Evolutionary conservation across 64 coral and sea anemone species (phyloP), one percentile per base, ranked within the genome.

Genomic region (Stylophora pistillata): DNA sequence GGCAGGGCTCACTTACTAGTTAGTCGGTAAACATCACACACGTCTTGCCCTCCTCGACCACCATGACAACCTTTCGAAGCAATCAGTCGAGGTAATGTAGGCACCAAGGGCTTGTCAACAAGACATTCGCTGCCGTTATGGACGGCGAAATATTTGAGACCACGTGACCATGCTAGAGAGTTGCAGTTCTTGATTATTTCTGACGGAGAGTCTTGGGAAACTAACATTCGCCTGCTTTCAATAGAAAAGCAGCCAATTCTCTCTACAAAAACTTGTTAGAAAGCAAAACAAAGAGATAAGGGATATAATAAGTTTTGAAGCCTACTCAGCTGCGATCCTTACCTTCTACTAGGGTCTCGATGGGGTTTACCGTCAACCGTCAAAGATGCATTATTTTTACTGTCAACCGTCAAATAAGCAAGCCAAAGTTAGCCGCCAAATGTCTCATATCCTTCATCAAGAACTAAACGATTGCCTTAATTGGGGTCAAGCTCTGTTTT

Each of bases 21-120:
- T 54, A 79, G 58, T n/a, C 26, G 54, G 16, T 79, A 79, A 58
- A 79, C 55, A 29, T 79, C 77, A 59, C 26, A 58, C 12, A 56
- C 77, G 2, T 79, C 58, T 58, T 55, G 54, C 13, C 77, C 77
- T 79, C 77, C 77, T 17, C 77, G 20, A 30, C 77, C 77, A 27
- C 77, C 55, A 12, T 31, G 15, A 55, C 77, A 79, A 16, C 56
- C 28, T 58, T 58, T 26, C 7, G 77, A 79, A 29, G 1, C 26
- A 13, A 30, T 59, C 13, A 79, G 12, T 26, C 10, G 55, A 31
- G 54, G 21, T 30, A 79, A 1, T 58, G 30, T 58, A 3, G 77
- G 16, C 2, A 15, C 57, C 0, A 79, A 2, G 30, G 31, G 27
- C 4, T 6, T 7, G n/a, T 79, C 26, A 59, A 54, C 77, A 16